phyloP scores from a whole-genome alignment of 2,888 invertebrate genomes.

The Rapana venosa region DNA sequence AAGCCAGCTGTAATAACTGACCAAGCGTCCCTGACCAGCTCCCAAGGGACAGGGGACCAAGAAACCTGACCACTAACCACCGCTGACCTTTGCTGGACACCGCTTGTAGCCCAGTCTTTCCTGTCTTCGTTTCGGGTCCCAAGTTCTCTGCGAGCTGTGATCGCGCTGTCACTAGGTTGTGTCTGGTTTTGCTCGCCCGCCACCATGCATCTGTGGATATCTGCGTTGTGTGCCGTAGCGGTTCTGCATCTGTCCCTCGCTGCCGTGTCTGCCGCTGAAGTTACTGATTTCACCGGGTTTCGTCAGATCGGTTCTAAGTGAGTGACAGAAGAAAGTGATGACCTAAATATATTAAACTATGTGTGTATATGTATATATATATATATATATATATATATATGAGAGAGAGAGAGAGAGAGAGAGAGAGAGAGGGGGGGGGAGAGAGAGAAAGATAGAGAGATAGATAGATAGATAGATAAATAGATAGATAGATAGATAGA shows the following conservation, averaged over 20 bases:
- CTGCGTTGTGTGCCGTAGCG: background rate
- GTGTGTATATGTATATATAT: no score
- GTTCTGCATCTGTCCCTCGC: background rate
- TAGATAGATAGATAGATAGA: background rate
- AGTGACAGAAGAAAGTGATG: no score
- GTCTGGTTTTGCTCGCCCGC: background rate
- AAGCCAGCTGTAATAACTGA: no score
- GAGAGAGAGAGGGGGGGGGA: background rate
- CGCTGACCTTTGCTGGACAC: background rate
- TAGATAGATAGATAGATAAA: background rate
- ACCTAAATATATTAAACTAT: no score
- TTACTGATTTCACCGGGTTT: background rate
- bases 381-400: no score
- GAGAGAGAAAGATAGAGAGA: background rate
- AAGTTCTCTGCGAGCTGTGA: no score
- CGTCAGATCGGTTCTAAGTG: background rate
- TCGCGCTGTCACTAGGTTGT: no score
- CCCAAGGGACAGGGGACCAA: background rate
- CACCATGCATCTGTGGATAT: background rate
- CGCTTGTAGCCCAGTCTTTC: background rate
- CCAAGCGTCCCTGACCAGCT: background rate
- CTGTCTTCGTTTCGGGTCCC: background rate
- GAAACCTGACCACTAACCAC: background rate
- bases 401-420: no score
- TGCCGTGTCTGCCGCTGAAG: background rate